Evolutionary conservation across 2,113 vertebrate species (phyloP).

Genomic region (Periophthalmodon schlosseri): DNA sequence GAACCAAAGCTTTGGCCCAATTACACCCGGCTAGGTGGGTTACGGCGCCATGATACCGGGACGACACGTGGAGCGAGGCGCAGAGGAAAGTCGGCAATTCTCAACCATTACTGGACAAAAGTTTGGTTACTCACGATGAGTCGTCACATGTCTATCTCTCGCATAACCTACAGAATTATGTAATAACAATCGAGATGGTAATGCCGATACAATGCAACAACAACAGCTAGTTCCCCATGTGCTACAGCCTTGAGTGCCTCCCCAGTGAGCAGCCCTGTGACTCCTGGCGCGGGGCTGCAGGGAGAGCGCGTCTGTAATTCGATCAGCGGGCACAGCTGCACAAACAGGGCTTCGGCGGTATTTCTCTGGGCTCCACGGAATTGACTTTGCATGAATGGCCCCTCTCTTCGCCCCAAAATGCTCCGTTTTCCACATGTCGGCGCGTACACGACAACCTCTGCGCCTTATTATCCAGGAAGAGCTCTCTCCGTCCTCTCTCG

Average conservation of each 20-base stretch:
- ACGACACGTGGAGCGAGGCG: not conserved
- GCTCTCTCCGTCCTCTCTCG: slow-evolving; percentile 50
- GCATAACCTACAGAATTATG: not conserved
- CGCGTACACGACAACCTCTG: slow-evolving; percentile 86
- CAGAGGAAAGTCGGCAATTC: not conserved
- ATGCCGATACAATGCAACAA: not conserved
- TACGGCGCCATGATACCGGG: slow-evolving; percentile 15
- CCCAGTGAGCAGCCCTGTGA: slow-evolving; percentile 42
- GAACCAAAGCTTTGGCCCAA: slow-evolving; percentile 60
- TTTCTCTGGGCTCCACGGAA: slow-evolving; percentile 88
- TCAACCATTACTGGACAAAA: not conserved
- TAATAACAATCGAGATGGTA: not conserved
- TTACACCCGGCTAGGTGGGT: slow-evolving; percentile 62
- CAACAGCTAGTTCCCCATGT: slow-evolving; percentile 33
- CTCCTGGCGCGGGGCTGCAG: slow-evolving; percentile 37
- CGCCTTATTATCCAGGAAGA: slow-evolving; percentile 69
- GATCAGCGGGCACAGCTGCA: slow-evolving; percentile 94
- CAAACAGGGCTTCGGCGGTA: slow-evolving; percentile 92
- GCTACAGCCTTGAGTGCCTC: slow-evolving; percentile 40
- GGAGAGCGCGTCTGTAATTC: slow-evolving; percentile 86
- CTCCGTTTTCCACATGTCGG: slow-evolving; percentile 92
- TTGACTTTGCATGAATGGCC: slow-evolving; percentile 88
- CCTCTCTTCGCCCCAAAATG: slow-evolving; percentile 64
- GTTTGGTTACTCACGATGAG: not conserved
- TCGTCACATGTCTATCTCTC: not conserved